These are phyloP conservation scores for Clivina fossor DNA, from an alignment of 2,888 invertebrate genomes.

Conservation along the genomic window DNA sequence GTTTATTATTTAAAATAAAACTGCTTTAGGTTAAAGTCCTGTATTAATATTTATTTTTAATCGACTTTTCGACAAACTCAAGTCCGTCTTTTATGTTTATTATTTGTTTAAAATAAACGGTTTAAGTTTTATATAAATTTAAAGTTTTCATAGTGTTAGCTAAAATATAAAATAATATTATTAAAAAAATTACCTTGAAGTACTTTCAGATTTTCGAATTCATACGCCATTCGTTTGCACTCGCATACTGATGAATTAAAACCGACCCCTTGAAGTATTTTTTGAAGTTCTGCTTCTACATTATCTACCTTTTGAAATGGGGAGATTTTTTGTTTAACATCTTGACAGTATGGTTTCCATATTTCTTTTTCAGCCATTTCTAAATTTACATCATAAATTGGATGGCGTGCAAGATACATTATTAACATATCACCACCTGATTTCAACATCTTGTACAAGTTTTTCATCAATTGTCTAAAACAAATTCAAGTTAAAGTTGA, in stretches of 20 bases:
- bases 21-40: too few species aligned
- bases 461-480: slow-evolving; percentile 63
- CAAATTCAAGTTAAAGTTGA: too few species aligned
- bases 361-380: slow-evolving; percentile 57
- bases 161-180: too few species aligned
- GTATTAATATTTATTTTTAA: too few species aligned
- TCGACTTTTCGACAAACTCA: too few species aligned
- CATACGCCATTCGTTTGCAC: slow-evolving; percentile 59
- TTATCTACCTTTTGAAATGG: slow-evolving; percentile 66
- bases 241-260: slow-evolving; percentile 64
- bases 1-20: too few species aligned
- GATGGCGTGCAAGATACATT: slow-evolving; percentile 68
- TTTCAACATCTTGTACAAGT: slow-evolving; percentile 66
- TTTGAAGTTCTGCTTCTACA: slow-evolving; percentile 60
- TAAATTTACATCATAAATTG: slow-evolving; percentile 69
- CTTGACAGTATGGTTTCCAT: slow-evolving; percentile 68
- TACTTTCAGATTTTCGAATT: slow-evolving; percentile 59
- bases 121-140: too few species aligned
- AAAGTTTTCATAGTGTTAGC: too few species aligned
- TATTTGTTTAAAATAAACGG: too few species aligned
- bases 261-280: slow-evolving; percentile 61
- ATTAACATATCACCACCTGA: slow-evolving; percentile 70
- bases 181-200: slow-evolving; percentile 60
- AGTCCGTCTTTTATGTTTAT: too few species aligned
- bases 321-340: slow-evolving; percentile 66